Percentiles rank a stretch among this genome's conserved stretches.
Conservation (phyloP, 92 coral and sea anemone species). For the Virgularia gustaviana region DNA sequence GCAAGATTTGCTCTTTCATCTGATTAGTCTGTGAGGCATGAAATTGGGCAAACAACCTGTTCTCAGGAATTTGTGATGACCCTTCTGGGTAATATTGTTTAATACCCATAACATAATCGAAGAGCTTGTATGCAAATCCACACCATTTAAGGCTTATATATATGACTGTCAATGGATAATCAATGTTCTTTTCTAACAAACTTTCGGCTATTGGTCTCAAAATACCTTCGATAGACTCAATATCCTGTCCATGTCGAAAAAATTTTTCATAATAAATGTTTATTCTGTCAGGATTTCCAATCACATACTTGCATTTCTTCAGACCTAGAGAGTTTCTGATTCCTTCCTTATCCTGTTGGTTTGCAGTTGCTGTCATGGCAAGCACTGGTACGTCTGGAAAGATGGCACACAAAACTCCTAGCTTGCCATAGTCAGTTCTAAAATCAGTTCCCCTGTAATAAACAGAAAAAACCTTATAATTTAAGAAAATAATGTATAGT, state of each 20-base stretch:
- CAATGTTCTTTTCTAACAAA: not conserved
- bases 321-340: constrained; percentile 11
- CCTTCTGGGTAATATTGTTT: constrained; percentile 31
- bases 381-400: constrained; percentile 38
- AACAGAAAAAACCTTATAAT: not conserved
- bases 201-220: constrained; percentile 15
- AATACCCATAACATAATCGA: constrained; percentile 8
- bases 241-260: constrained; percentile 16
- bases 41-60: constrained; percentile 36
- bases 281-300: constrained; percentile 17
- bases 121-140: constrained; percentile 30
- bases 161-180: constrained; percentile 16
- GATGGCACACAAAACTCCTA: constrained; percentile 32
- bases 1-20: constrained; percentile 32
- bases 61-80: constrained; percentile 12
- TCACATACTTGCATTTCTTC: constrained; percentile 20
- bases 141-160: constrained; percentile 28
- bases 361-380: constrained; percentile 40
- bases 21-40: constrained; percentile 31
- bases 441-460: constrained; percentile 41
- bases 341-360: not conserved
- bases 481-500: not conserved
- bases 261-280: constrained; percentile 22
- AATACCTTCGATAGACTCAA: constrained; percentile 2
- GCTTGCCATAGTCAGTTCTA: constrained; percentile 26